Percentiles rank a stretch among this genome's conserved stretches.
Evolutionary conservation across 2,113 vertebrate species (phyloP).

Genomic region (Xenus cinereus): DNA sequence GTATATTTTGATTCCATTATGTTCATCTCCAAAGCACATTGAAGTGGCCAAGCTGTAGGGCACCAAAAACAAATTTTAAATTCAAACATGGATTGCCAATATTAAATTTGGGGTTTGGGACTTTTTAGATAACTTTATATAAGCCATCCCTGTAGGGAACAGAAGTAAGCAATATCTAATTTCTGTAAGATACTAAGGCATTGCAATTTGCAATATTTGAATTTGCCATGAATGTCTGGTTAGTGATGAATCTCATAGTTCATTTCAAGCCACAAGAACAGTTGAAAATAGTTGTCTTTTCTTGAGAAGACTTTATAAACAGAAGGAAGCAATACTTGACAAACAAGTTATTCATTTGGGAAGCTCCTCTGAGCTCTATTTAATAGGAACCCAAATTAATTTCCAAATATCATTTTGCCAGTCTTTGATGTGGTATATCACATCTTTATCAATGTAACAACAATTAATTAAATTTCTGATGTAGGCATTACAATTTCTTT

Average conservation of each 20-base stretch:
- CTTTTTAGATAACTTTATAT: not conserved
- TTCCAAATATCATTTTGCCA: conserved; percentile 46
- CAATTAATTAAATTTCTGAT: conserved; percentile 55
- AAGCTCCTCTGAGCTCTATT: conserved; percentile 40
- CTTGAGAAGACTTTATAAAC: conserved; percentile 37
- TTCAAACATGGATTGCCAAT: not conserved
- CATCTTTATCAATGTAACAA: conserved; percentile 60
- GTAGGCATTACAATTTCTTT: conserved; percentile 10
- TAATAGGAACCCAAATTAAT: conserved; percentile 63
- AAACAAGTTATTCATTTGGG: conserved; percentile 50
- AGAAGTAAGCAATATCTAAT: not conserved
- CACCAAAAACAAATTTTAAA: not conserved
- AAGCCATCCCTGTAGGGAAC: not conserved
- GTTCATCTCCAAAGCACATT: not conserved
- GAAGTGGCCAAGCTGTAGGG: not conserved
- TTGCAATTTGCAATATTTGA: not conserved
- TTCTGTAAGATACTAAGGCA: not conserved
- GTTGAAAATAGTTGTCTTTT: conserved; percentile 15
- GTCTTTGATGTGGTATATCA: conserved; percentile 60
- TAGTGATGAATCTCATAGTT: not conserved
- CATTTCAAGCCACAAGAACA: not conserved
- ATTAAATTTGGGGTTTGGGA: not conserved
- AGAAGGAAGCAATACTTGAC: conserved; percentile 14
- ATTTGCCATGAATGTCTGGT: not conserved
- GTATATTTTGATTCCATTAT: not conserved